Percentiles rank a stretch among this genome's conserved stretches.
phyloP scores from a whole-genome alignment of 1,140 invertebrate species.

The Ceratosolen fusciceps region DNA sequence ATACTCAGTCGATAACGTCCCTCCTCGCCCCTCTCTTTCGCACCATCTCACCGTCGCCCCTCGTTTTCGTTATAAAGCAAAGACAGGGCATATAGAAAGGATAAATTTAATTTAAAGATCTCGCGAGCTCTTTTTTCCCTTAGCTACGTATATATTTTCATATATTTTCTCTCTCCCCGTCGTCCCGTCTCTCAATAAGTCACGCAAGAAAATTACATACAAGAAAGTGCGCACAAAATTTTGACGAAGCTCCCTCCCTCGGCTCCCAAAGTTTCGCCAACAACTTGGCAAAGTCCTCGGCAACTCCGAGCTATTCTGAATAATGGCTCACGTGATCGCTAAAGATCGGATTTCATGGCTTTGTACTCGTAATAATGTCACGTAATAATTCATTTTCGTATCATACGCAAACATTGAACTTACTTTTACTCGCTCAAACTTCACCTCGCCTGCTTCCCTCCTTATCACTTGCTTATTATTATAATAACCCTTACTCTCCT shows the following conservation, averaged over 20 bases:
- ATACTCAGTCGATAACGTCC: no score
- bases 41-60: no score
- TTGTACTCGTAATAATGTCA: conserved; percentile 31
- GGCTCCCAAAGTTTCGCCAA: conserved; percentile 34
- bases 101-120: background rate
- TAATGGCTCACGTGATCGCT: conserved; percentile 37
- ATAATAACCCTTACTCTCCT: no score
- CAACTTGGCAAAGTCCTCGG: conserved; percentile 38
- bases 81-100: background rate
- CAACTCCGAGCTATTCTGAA: conserved; percentile 40
- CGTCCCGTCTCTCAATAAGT: background rate
- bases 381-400: conserved; percentile 40
- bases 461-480: background rate
- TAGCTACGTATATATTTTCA: no score
- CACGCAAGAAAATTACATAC: conserved; percentile 10
- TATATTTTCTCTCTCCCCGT: no score
- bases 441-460: no score
- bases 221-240: conserved; percentile 42
- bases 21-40: no score
- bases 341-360: conserved; percentile 42
- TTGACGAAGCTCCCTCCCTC: conserved; percentile 19
- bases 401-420: conserved; percentile 19
- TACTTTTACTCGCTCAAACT: no score
- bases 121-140: background rate
- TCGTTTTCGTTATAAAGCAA: background rate